Percentiles rank a stretch among this genome's conserved stretches.
phyloP scores from a whole-genome alignment of 1,140 invertebrate species.

The Fopius arisanus region DNA sequence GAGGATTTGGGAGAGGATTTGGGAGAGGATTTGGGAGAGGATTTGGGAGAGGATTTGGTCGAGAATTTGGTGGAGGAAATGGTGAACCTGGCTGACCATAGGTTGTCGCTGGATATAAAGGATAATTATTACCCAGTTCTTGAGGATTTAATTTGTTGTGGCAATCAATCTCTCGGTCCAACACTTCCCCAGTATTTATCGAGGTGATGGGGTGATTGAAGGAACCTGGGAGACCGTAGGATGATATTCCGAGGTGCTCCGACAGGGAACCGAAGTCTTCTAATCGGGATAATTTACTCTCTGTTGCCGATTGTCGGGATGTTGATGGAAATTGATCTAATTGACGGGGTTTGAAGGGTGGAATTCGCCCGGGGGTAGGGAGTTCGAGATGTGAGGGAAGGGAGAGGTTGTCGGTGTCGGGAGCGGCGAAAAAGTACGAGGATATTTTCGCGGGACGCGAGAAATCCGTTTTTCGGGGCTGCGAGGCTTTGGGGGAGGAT shows the following conservation, averaged over 20 bases:
- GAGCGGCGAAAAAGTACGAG: conserved; percentile 27
- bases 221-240: conserved; percentile 21
- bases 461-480: not conserved
- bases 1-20: too few relatives aligned
- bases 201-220: not conserved
- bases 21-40: too few relatives aligned
- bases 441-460: conserved; percentile 21
- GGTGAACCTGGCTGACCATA: conserved; percentile 32
- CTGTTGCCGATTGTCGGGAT: not conserved
- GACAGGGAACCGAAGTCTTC: not conserved
- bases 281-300: not conserved
- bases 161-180: conserved; percentile 20
- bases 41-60: not conserved
- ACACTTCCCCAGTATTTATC: conserved; percentile 32
- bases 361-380: not conserved
- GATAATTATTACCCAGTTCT: conserved; percentile 20
- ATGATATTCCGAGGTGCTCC: conserved; percentile 25
- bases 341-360: not conserved
- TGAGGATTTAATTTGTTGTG: conserved; percentile 21
- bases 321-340: not conserved
- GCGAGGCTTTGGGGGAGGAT: not conserved
- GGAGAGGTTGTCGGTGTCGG: not conserved
- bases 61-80: not conserved
- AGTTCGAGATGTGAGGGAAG: conserved; percentile 2
- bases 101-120: conserved; percentile 26